Conservation (phyloP, 1,140 invertebrate genomes). For the Rhopalosiphum padi region DNA sequence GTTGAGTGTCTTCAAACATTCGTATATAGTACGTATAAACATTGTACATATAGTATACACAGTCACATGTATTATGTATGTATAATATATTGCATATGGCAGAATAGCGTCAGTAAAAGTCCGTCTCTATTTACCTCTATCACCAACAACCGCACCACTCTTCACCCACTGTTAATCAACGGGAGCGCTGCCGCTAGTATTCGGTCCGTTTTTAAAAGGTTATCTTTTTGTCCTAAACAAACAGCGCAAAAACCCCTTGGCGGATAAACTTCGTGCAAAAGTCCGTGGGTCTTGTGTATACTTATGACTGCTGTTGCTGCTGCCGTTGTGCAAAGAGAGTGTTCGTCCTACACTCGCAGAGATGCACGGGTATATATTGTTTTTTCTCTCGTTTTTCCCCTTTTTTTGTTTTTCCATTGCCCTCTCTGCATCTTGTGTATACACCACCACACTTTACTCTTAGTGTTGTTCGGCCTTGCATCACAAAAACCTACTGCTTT, state of each 20-base stretch:
- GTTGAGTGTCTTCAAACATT: not conserved
- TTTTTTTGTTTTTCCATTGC: not conserved
- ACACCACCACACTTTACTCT: slow-evolving; percentile 24
- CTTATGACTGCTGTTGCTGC: slow-evolving; percentile 32
- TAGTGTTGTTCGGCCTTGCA: slow-evolving; percentile 18
- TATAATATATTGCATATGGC: not conserved
- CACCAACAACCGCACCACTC: not conserved
- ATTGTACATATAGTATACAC: not conserved
- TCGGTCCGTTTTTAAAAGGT: slow-evolving; percentile 54
- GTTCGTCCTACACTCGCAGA: not conserved
- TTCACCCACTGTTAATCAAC: slow-evolving; percentile 42
- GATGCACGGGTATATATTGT: not conserved
- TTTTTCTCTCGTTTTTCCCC: slow-evolving; percentile 5
- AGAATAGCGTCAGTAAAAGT: slow-evolving; percentile 17
- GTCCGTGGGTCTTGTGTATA: slow-evolving; percentile 52
- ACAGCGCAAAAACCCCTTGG: slow-evolving; percentile 43
- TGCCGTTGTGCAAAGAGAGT: slow-evolving; percentile 42
- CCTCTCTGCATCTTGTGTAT: not conserved
- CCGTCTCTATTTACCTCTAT: not conserved
- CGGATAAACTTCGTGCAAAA: slow-evolving; percentile 44
- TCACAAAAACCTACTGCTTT: slow-evolving; percentile 17
- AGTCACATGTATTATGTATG: slow-evolving; percentile 3
- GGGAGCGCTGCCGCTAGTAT: not conserved
- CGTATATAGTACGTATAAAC: not conserved
- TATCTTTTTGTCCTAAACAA: slow-evolving; percentile 57